Evolutionary conservation across 2,888 invertebrate genomes (phyloP).

Genomic region (Phasia obesa): DNA sequence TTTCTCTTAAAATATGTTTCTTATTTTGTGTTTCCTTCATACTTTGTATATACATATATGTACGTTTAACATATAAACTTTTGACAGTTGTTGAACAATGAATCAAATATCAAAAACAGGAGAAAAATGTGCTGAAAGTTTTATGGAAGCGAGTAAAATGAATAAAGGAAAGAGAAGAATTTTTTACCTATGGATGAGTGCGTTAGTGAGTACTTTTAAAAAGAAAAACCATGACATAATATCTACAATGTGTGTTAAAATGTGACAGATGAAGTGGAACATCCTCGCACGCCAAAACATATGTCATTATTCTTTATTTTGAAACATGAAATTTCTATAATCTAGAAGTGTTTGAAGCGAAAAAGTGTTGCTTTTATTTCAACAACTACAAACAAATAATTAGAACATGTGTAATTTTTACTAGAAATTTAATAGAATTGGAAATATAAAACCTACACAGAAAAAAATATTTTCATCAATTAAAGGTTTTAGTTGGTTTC

Average conservation of each 20-base stretch:
- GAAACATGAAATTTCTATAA: constrained; percentile 24
- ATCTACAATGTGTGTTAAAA: constrained; percentile 37
- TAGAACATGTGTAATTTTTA: constrained; percentile 30
- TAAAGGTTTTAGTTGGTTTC: too few relatives aligned
- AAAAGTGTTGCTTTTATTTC: constrained; percentile 13
- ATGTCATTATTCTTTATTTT: not conserved
- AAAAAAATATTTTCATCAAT: too few relatives aligned
- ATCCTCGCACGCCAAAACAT: not conserved
- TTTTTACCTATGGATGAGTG: constrained; percentile 6
- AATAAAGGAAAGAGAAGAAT: not conserved
- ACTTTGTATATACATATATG: not conserved
- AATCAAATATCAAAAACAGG: not conserved
- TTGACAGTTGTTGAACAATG: constrained; percentile 15
- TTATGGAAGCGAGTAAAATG: constrained; percentile 3
- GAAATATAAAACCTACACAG: constrained; percentile 9
- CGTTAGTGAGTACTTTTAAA: not conserved
- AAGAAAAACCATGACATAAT: constrained; percentile 41
- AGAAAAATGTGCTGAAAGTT: not conserved
- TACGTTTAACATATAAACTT: not conserved
- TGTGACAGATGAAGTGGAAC: constrained; percentile 6
- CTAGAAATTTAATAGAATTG: constrained; percentile 3
- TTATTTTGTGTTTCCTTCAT: not conserved
- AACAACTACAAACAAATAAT: not conserved
- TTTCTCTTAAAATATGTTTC: constrained; percentile 42
- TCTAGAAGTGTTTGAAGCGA: not conserved